Evolutionary conservation across 2,888 invertebrate species (phyloP).

Genomic region (Hemicrepidius hirtus): DNA sequence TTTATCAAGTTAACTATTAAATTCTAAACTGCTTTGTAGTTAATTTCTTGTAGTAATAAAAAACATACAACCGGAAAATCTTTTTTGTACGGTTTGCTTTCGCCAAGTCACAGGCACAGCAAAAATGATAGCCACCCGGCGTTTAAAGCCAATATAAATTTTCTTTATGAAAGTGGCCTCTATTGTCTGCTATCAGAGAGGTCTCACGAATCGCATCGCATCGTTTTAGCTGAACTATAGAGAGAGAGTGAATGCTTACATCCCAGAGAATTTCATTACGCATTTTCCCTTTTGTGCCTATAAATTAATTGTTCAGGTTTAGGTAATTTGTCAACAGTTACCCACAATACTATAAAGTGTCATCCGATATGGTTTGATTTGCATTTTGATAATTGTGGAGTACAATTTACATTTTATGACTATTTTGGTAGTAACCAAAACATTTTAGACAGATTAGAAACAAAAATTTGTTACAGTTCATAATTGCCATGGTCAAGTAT

Average conservation of each 20-base stretch:
- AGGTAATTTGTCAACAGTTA: constrained; percentile 23
- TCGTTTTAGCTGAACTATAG: constrained; percentile 18
- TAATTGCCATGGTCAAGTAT: too few relatives aligned
- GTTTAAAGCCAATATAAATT: constrained; percentile 34
- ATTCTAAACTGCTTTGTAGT: neutral
- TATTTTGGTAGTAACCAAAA: too few relatives aligned
- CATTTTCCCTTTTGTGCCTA: constrained; percentile 17
- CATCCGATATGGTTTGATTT: neutral
- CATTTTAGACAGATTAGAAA: too few relatives aligned
- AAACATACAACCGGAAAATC: constrained; percentile 4
- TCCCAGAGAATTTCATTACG: constrained; percentile 38
- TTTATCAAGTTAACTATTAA: too few relatives aligned
- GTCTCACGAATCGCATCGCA: constrained; percentile 10
- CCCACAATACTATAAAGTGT: neutral
- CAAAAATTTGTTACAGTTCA: too few relatives aligned
- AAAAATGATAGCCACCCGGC: constrained; percentile 13
- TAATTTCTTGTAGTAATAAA: constrained; percentile 19
- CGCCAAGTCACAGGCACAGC: constrained; percentile 3
- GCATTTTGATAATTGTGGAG: neutral
- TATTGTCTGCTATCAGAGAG: constrained; percentile 14
- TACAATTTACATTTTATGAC: too few relatives aligned
- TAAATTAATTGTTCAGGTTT: constrained; percentile 37
- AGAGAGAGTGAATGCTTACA: constrained; percentile 22
- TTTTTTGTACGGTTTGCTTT: constrained; percentile 11
- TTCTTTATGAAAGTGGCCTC: constrained; percentile 33